Conservation (phyloP, 1,140 invertebrate species). For the Drosophila mayri region DNA sequence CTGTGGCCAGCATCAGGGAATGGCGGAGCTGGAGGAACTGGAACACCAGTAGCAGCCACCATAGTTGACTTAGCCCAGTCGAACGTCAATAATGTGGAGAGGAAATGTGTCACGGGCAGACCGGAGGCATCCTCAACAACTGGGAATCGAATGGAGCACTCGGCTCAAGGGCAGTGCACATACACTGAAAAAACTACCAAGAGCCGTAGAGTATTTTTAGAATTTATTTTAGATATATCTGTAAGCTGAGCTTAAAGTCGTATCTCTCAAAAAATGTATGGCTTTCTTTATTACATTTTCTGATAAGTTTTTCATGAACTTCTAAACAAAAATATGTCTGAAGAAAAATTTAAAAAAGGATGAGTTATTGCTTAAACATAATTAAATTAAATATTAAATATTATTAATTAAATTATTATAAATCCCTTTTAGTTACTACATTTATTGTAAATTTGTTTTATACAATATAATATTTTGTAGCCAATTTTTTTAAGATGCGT, state of each 20-base stretch:
- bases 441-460: too few relatives aligned
- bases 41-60: slow-evolving; percentile 12
- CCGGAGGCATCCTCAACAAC: slow-evolving; percentile 33
- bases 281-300: background rate
- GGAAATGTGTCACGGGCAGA: slow-evolving; percentile 58
- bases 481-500: too few relatives aligned
- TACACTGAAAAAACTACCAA: slow-evolving; percentile 14
- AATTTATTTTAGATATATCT: background rate
- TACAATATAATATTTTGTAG: too few relatives aligned
- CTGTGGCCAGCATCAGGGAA: slow-evolving; percentile 3
- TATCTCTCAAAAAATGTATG: background rate
- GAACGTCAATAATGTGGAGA: slow-evolving; percentile 72
- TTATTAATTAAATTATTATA: too few relatives aligned
- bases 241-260: background rate
- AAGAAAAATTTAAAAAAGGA: background rate
- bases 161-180: slow-evolving; percentile 38
- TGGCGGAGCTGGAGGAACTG: background rate
- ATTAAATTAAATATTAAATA: too few relatives aligned
- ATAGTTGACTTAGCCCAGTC: slow-evolving; percentile 57
- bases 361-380: background rate
- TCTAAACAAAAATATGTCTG: background rate
- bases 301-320: background rate
- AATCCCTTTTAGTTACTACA: too few relatives aligned
- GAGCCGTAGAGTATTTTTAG: background rate
- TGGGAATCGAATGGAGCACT: slow-evolving; percentile 31